phyloP scores from a whole-genome alignment of 2,888 invertebrate genomes.

The Auanema sp. region DNA sequence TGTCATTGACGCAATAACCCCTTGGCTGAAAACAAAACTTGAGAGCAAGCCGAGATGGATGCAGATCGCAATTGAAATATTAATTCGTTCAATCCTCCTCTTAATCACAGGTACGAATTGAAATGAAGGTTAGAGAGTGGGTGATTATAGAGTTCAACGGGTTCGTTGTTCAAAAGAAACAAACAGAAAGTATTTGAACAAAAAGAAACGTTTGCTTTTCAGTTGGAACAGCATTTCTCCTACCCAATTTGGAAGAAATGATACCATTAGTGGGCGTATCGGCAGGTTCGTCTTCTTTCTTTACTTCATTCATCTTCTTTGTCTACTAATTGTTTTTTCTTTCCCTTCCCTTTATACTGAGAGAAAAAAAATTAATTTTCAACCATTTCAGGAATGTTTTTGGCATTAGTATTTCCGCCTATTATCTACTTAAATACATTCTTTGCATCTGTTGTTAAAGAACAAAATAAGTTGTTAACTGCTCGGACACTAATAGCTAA shows the following conservation, averaged over 20 bases:
- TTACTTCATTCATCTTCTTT: not conserved
- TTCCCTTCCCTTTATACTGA: not conserved
- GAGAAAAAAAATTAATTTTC: constrained; percentile 1
- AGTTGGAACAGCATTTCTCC: constrained; percentile 52
- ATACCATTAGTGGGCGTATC: constrained; percentile 61
- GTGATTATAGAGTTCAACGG: too few species aligned
- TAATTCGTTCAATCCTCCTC: constrained; percentile 11
- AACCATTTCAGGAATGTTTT: constrained; percentile 50
- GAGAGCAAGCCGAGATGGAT: constrained; percentile 3
- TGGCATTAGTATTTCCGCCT: constrained; percentile 48
- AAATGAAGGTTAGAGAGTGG: too few species aligned
- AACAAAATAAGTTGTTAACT: constrained; percentile 3
- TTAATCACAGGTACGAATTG: constrained; percentile 11
- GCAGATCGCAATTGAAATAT: constrained; percentile 7
- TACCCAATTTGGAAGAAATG: constrained; percentile 59
- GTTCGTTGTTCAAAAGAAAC: too few species aligned
- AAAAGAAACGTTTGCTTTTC: constrained; percentile 6
- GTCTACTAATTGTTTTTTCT: constrained; percentile 1
- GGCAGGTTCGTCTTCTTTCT: constrained; percentile 19
- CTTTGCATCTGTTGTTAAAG: constrained; percentile 10
- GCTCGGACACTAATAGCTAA: too few species aligned
- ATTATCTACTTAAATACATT: constrained; percentile 18
- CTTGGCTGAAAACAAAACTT: constrained; percentile 69
- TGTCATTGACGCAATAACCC: constrained; percentile 86
- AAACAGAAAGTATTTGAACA: not conserved